phyloP scores from a whole-genome alignment of 2,113 vertebrate species.

The Oncorhynchus gorbuscha region DNA sequence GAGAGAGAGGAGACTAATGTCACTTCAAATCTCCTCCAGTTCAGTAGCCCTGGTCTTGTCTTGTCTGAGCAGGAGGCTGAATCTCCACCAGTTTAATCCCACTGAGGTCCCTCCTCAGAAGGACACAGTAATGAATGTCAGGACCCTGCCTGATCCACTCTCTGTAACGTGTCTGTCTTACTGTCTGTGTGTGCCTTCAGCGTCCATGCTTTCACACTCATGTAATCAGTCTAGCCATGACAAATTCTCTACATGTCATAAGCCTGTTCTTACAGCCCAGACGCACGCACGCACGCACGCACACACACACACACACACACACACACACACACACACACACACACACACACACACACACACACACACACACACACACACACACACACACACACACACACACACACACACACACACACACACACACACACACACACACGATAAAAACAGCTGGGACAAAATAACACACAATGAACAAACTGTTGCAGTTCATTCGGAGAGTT shows the following conservation, averaged over 20 bases:
- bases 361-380: slow-evolving; percentile 1
- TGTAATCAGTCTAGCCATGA: too few species aligned
- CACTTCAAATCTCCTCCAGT: slow-evolving; percentile 11
- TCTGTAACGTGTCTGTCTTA: neutral
- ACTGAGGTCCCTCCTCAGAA: slow-evolving; percentile 19
- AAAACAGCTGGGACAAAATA: too few species aligned
- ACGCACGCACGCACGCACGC: neutral
- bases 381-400: slow-evolving; percentile 3
- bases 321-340: neutral
- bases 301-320: neutral
- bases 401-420: neutral
- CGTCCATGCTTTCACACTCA: slow-evolving; percentile 1
- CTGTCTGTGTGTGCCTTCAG: neutral
- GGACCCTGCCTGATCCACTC: neutral
- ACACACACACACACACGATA: neutral
- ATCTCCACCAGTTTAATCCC: slow-evolving; percentile 18
- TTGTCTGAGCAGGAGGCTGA: slow-evolving; percentile 8
- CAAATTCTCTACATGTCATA: too few species aligned
- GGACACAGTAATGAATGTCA: slow-evolving; percentile 21
- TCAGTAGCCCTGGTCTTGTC: neutral
- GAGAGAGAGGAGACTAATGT: neutral
- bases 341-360: neutral
- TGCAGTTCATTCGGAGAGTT: too few species aligned
- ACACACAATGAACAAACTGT: too few species aligned
- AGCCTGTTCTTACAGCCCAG: neutral